These are phyloP conservation scores for Eristalis intricaria DNA, from an alignment of 2,888 invertebrate genomes.

Conservation along the genomic window DNA sequence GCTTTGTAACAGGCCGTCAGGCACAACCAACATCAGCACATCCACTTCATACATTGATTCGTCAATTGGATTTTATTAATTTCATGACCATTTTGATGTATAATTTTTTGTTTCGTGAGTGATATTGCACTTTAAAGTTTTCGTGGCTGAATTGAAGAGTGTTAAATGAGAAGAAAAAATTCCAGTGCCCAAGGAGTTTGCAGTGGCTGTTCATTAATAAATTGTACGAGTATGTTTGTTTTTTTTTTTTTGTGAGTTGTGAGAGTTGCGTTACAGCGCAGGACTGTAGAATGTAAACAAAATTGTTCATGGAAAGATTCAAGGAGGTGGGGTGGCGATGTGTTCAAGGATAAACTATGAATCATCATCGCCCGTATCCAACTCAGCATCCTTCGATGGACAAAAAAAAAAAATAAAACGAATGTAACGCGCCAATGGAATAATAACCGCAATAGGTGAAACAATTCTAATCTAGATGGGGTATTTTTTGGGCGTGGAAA, in stretches of 20 bases:
- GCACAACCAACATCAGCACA: neutral
- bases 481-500: neutral
- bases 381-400: constrained; percentile 37
- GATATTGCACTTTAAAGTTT: constrained; percentile 3
- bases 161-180: constrained; percentile 22
- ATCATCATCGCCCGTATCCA: constrained; percentile 14
- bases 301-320: constrained; percentile 18
- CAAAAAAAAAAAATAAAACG: neutral
- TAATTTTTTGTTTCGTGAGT: neutral
- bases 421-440: constrained; percentile 21
- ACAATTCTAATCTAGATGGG: neutral
- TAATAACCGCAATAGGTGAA: constrained; percentile 18
- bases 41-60: neutral
- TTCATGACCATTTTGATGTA: constrained; percentile 16
- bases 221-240: neutral
- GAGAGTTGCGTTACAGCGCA: constrained; percentile 42
- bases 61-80: constrained; percentile 56
- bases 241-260: neutral
- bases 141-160: constrained; percentile 20
- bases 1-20: neutral
- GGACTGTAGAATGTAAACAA: constrained; percentile 50
- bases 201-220: constrained; percentile 10
- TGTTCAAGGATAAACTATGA: constrained; percentile 33
- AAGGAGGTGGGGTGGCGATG: neutral
- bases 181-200: constrained; percentile 14